Evolutionary conservation across 2,797 vertebrate species (phyloP), one percentile per base, ranked within the genome.

Genomic region (Ambastaia sidthimunki): DNA sequence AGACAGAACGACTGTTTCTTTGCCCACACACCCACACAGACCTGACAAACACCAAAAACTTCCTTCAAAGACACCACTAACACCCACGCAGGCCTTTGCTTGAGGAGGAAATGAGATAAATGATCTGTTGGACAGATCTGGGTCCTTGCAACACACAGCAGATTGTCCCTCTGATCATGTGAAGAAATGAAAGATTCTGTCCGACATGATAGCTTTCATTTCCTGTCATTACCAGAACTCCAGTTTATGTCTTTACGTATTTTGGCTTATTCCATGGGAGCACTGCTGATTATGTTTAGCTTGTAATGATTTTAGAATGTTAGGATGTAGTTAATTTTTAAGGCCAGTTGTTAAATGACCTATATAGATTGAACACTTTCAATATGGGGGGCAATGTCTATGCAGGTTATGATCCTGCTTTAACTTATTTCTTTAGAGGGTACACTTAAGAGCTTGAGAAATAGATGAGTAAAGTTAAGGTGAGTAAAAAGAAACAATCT

Each of bases 21-120:
- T 80, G 76, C 83, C 78, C 77, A 78, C 44, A 71, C 60, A 73
- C 7, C 12, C 63, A 66, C 65, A 74, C 52, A 83, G 48, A 72
- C 12, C 3, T 52, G 18, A 73, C 75, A 79, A 47, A 82, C 66
- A 83, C 44, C 77, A 47, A 76, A 44, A 80, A 59, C 57, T 70
- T 70, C 57, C 72, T 80, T 80, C 18, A 37, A 71, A 80, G 21
- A 80, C 19, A 62, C 70, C 63, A 68, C 63, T 16, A 67, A 74
- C 74, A 34, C 13, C 72, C 34, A 72, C 67, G 21, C 13, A 34
- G 21, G 41, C 52, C 50, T 76, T 78, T 48, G 44, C 31, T 68
- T 50, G 54, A 71, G 59, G 57, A 28, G 47, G 71, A 78, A 78
- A 65, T 71, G 21, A 71, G 31, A 78, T 65, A 50, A 50, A 71